These are phyloP conservation scores for Triplophysa dalaica DNA, from an alignment of 2,113 vertebrate species.

Conservation along the genomic window DNA sequence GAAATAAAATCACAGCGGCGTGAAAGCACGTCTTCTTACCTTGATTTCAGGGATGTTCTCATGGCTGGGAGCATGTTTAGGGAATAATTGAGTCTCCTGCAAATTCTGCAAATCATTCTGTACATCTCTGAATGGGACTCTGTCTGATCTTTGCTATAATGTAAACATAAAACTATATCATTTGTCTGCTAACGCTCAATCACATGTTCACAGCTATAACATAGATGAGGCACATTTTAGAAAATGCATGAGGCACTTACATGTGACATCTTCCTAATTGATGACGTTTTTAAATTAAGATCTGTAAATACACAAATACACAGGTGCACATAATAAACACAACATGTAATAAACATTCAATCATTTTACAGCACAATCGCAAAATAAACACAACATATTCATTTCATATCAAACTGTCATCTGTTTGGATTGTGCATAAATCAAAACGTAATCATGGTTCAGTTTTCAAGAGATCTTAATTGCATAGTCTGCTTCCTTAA, in stretches of 20 bases:
- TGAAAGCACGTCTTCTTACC: not conserved
- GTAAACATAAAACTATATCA: not conserved
- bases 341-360: not conserved
- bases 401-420: too few species aligned
- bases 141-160: constrained; percentile 55
- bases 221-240: not conserved
- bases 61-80: not conserved
- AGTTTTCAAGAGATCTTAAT: too few species aligned
- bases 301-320: not conserved
- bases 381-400: too few species aligned
- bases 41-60: not conserved
- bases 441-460: too few species aligned
- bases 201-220: not conserved
- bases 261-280: not conserved
- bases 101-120: constrained; percentile 58
- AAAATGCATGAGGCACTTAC: not conserved
- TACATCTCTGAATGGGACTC: constrained; percentile 64
- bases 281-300: constrained; percentile 18
- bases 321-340: not conserved
- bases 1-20: not conserved
- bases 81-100: not conserved
- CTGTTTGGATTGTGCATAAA: too few species aligned
- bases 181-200: not conserved
- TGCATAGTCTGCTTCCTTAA: too few species aligned
- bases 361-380: not conserved